Conservation (phyloP, 2,888 invertebrate genomes). For the Drosophila pseudotakahashii region DNA sequence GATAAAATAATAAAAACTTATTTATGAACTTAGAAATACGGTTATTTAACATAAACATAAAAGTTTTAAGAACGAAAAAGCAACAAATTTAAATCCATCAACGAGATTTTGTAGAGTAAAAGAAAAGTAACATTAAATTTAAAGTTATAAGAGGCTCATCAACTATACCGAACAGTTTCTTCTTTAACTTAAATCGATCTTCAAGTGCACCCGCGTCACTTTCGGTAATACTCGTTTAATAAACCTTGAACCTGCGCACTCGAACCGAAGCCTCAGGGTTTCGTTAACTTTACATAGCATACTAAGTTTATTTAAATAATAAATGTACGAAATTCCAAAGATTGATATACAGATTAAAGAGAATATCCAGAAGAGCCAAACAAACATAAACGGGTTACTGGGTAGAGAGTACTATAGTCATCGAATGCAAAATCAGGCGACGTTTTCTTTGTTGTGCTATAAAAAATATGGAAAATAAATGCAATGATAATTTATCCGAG, state of each 20-base stretch:
- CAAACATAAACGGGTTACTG: constrained; percentile 22
- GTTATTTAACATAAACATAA: not conserved
- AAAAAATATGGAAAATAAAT: constrained; percentile 22
- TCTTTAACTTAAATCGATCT: not conserved
- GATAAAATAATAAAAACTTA: not conserved
- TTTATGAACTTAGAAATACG: not conserved
- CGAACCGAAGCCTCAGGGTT: constrained; percentile 5
- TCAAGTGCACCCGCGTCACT: not conserved
- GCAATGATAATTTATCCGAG: not conserved
- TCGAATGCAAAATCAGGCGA: constrained; percentile 47
- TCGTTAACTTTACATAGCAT: constrained; percentile 33
- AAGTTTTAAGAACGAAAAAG: not conserved
- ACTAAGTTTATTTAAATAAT: constrained; percentile 50
- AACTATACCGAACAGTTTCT: not conserved
- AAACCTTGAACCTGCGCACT: not conserved
- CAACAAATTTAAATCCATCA: not conserved
- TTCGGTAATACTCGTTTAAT: not conserved
- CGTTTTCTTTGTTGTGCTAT: constrained; percentile 78
- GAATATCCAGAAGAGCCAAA: constrained; percentile 37
- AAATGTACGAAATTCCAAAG: constrained; percentile 50
- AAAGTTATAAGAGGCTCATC: not conserved
- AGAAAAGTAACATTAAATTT: not conserved
- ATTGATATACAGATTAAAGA: constrained; percentile 37
- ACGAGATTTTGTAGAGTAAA: not conserved
- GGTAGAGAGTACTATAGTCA: constrained; percentile 9